Conservation (phyloP, 2,888 invertebrate species). For the Scaptomyza flava region DNA sequence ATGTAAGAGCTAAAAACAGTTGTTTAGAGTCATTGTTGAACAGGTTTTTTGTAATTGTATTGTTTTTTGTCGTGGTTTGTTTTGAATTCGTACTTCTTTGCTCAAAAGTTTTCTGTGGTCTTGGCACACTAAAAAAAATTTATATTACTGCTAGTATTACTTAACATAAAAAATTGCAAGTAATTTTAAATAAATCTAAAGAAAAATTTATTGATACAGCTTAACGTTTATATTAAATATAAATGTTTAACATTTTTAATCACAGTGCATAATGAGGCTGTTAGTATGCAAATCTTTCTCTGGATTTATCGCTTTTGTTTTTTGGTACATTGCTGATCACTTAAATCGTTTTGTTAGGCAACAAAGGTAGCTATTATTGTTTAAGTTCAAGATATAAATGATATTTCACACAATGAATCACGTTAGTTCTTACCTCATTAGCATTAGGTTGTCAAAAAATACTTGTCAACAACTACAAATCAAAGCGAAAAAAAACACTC, state of each 20-base stretch:
- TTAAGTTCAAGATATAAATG: not conserved
- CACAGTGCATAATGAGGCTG: not conserved
- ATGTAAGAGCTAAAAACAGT: not conserved
- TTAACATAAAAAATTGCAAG: not conserved
- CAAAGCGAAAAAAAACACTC: not conserved
- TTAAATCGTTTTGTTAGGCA: not conserved
- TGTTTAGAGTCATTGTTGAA: slow-evolving; percentile 21
- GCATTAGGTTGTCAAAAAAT: slow-evolving; percentile 2
- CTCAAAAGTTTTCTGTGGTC: slow-evolving; percentile 7
- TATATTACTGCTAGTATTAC: too few species aligned
- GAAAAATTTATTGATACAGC: too few species aligned
- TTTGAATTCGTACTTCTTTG: slow-evolving; percentile 17
- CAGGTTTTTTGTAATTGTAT: slow-evolving; percentile 45
- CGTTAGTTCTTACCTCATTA: slow-evolving; percentile 37
- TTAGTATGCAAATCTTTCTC: not conserved
- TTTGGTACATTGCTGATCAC: not conserved
- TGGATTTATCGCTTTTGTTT: not conserved
- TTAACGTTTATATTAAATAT: too few species aligned
- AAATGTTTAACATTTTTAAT: too few species aligned
- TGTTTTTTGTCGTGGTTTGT: slow-evolving; percentile 2
- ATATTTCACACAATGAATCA: slow-evolving; percentile 19
- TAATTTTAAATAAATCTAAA: not conserved
- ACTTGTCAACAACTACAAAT: slow-evolving; percentile 19
- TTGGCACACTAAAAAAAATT: slow-evolving; percentile 21
- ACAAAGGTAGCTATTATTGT: slow-evolving; percentile 3